Evolutionary conservation across 2,113 vertebrate species (phyloP), one percentile per base, ranked within the genome.

Genomic region (Tiliqua scincoides): DNA sequence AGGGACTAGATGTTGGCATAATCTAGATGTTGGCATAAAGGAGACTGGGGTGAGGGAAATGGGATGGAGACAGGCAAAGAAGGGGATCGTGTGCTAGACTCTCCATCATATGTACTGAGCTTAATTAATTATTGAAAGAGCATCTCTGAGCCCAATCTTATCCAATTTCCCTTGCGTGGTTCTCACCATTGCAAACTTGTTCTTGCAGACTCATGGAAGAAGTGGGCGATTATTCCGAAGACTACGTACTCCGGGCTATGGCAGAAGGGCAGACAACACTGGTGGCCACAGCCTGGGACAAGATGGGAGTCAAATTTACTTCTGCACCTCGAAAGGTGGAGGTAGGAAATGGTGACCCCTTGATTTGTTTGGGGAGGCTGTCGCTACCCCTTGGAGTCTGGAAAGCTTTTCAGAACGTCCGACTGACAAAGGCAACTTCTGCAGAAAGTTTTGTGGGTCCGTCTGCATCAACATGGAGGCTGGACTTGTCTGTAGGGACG

Each of bases 181-280:
- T 23, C 8, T 43, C 27, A 1, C 37, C n/a, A 18, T 43, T 30
- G 52, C 14, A 0, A n/a, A 14, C 48, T 57, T 74, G 35, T 82
- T 65, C 82, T 90, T 89, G 23, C 82, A 96, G 96, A 79, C 59
- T 86, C 48, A 84, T 86, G 76, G 93, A 94, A n/a, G 89, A 96
- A 17, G 85, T 92, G 61, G 95, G 95, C 17, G 85, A 93, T 15
- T 93, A 94, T 63, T 93, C 95, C 35, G 90, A 95, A 86, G 90
- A 93, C 82, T 95, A 96, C 5, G n/a, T 93, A n/a, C 92, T 96
- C 54, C 90, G 40, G 65, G 95, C 93, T 18, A 23, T 92, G 32
- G 89, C 86, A 23, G 3, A 96, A 4, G 94, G 96, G 4, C 92
- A 95, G 87, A 95, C 95, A 61, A 96, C 95, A 21, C 88, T 96